Base-by-base conservation (phyloP, 2,888 invertebrate species). In the Micoletzkya japonica region DNA sequence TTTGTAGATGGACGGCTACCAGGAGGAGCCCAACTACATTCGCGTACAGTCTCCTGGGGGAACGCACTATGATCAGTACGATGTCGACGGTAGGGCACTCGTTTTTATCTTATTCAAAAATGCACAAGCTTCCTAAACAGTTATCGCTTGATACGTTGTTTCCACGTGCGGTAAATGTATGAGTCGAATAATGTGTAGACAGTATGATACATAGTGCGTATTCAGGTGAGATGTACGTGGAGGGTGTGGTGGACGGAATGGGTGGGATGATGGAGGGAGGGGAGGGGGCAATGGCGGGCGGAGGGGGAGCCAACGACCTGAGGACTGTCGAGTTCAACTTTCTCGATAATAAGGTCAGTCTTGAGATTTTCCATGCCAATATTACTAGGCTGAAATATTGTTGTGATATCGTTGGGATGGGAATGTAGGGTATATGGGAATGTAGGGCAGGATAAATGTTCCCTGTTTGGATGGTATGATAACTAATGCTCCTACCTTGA, bases 291-390 rank as follows among this genome's bases (percentile, higher is more conserved):
- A 4, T 4, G 30, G 34, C 28, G 7, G 66, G 56, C 54, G 58
- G 56, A 30, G n/a, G 54, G 54, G 4, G 30, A 6, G 34, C 32
- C 4, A 6, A 4, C 20, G 72, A 69, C 34, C 70, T 72, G 50
- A 59, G 75, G 36, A 70, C 70, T 10, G 70, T 79, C 68, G 79
- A 79, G 57, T 82, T 82, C 77, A 82, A 79, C 64, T 82, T 79
- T 61, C 75, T 80, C 32, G 78, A 81, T 71, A 74, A 67, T 14
- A 74, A 63, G 67, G 64, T 63, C 10, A 4, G 28, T n/a, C 52
- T 52, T 52, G 52, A 24, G n/a, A 6, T 24, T 6, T 7, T n/a
- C 20, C 14, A n/a, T n/a, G 52, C 4, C 24, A 52, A 26, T 14
- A 52, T 52, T n/a, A 52, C 24, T 52, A 26, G 24, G 14, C 24